A percentile compares a stretch with the other conserved stretches of the same genome.
phyloP scores from a whole-genome alignment of 1,140 invertebrate species.

The Diorhabda sublineata region DNA sequence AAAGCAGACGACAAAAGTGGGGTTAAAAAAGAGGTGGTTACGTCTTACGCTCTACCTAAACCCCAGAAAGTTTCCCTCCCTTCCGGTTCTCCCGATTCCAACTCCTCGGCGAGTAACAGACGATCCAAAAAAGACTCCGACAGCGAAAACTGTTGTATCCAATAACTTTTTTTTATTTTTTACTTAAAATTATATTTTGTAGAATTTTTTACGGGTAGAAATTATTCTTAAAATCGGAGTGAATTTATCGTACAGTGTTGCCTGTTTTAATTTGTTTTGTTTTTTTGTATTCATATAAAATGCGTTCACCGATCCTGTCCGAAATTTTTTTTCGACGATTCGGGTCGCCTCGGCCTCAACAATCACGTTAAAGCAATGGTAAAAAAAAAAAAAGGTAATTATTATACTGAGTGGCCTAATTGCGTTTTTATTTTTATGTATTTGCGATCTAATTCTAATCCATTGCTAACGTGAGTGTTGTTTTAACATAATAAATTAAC shows the following conservation, averaged over 20 bases:
- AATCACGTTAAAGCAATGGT: slow-evolving; percentile 44
- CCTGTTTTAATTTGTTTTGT: slow-evolving; percentile 24
- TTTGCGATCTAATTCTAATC: slow-evolving; percentile 40
- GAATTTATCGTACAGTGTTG: slow-evolving; percentile 20
- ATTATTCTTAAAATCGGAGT: slow-evolving; percentile 30
- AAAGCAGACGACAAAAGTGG: not conserved
- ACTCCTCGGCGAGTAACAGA: slow-evolving; percentile 12
- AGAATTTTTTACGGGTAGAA: slow-evolving; percentile 27
- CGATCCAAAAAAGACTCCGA: slow-evolving; percentile 32
- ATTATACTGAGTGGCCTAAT: slow-evolving; percentile 31
- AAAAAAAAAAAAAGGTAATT: slow-evolving; percentile 33
- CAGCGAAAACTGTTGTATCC: slow-evolving; percentile 36
- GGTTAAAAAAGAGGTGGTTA: slow-evolving; percentile 31
- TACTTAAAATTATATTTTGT: slow-evolving; percentile 4
- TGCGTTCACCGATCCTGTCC: slow-evolving; percentile 29
- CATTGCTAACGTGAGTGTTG: slow-evolving; percentile 45
- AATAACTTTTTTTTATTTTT: slow-evolving; percentile 24
- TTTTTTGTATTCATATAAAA: slow-evolving; percentile 24
- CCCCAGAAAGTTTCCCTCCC: slow-evolving; percentile 22
- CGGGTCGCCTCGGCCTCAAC: slow-evolving; percentile 27
- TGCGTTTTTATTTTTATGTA: slow-evolving; percentile 25
- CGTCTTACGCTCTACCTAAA: slow-evolving; percentile 26
- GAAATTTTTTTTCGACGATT: slow-evolving; percentile 29
- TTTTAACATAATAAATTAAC: slow-evolving; percentile 1
- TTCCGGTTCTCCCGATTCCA: not conserved